Percentiles rank a stretch among this genome's conserved stretches.
These are phyloP conservation scores for Epinotia ramella DNA, from an alignment of 2,888 invertebrate genomes.

Conservation along the genomic window DNA sequence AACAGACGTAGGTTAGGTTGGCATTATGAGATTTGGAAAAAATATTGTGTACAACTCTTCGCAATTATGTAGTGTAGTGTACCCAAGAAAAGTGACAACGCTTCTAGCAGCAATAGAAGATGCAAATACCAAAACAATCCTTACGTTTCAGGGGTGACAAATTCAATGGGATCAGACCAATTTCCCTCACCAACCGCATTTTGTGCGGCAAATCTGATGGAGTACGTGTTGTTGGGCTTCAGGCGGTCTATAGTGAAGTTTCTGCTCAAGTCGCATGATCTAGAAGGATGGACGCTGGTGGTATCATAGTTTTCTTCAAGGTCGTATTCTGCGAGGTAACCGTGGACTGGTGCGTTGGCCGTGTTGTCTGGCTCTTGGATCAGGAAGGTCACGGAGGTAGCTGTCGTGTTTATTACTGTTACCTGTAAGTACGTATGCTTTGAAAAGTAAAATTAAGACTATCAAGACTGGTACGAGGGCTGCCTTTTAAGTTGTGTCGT, in stretches of 20 bases:
- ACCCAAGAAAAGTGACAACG: background rate
- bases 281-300: slow-evolving; percentile 70
- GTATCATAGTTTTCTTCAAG: slow-evolving; percentile 62
- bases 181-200: slow-evolving; percentile 69
- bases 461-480: background rate
- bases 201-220: slow-evolving; percentile 69
- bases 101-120: background rate
- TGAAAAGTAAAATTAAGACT: background rate
- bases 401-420: slow-evolving; percentile 55
- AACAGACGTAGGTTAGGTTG: too few species aligned
- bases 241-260: slow-evolving; percentile 68
- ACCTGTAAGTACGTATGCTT: slow-evolving; percentile 55
- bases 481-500: too few species aligned
- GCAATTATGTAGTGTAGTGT: too few species aligned
- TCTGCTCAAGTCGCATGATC: slow-evolving; percentile 71
- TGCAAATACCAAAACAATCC: slow-evolving; percentile 48
- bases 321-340: slow-evolving; percentile 72
- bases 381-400: slow-evolving; percentile 66
- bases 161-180: slow-evolving; percentile 61
- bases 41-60: too few species aligned
- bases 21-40: too few species aligned
- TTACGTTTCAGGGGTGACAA: slow-evolving; percentile 73
- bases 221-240: slow-evolving; percentile 67
- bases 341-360: slow-evolving; percentile 64
- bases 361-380: slow-evolving; percentile 58